Conservation (phyloP, 2,888 invertebrate genomes). For the Disparrhopalites patrizii region DNA sequence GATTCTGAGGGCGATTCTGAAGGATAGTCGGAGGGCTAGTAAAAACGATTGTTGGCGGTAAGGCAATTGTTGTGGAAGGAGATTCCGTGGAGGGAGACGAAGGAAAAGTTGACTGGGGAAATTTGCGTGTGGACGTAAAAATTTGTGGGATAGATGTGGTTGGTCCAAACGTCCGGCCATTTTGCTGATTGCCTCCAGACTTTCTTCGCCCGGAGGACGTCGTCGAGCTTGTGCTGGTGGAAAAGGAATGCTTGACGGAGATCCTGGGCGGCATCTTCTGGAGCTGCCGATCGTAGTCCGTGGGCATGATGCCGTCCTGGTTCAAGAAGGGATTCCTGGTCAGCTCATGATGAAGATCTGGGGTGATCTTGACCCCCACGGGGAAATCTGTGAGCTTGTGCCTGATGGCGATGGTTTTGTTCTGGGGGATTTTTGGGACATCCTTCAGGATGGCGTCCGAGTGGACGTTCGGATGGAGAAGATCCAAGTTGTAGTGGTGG, state of each 20-base stretch:
- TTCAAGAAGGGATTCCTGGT: conserved; percentile 1
- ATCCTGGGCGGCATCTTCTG: conserved; percentile 13
- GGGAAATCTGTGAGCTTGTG: conserved; percentile 17
- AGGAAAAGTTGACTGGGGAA: no score
- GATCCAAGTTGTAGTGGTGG: conserved; percentile 7
- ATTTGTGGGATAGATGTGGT: no score
- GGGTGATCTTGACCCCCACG: conserved; percentile 13
- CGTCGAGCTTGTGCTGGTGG: conserved; percentile 23
- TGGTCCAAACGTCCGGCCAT: no score
- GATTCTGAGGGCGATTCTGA: no score
- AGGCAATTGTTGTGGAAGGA: no score
- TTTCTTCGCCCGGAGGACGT: background rate
- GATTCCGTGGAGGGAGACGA: no score
- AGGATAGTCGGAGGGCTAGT: no score
- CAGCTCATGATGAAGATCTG: conserved; percentile 15
- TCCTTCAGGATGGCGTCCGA: conserved; percentile 13
- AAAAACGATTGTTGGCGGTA: no score
- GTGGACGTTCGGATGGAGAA: conserved; percentile 18
- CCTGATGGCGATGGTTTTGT: conserved; percentile 24
- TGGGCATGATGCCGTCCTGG: conserved; percentile 17
- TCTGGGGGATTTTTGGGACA: conserved; percentile 15
- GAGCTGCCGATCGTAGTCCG: conserved; percentile 22
- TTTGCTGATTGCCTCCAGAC: background rate
- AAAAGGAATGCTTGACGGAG: conserved; percentile 14
- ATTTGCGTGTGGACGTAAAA: no score